Base-by-base conservation (phyloP, 23 tunicate genomes). In the Phallusia fumigata region DNA sequence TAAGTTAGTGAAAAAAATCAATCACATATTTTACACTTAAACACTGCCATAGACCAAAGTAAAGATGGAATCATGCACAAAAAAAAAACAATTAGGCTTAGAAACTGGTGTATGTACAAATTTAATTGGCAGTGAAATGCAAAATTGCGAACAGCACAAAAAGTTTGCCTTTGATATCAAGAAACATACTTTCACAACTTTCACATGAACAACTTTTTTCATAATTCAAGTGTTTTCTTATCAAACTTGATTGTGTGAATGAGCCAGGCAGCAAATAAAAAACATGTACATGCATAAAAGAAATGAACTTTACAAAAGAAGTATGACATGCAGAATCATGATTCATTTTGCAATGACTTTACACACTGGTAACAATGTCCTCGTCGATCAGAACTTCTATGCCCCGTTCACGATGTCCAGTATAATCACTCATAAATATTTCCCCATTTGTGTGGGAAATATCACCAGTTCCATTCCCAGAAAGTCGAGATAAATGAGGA, bases 351-450 rank as follows among this genome's bases (percentile, higher is more conserved):
- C 18, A 18, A 22, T 13, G 45, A 76, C 49, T 58, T 79, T 74
- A 93, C 35, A 93, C 98, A 6, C 90, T 84, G 19, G 98, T 93
- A 35, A 93, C 98, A 19, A 93, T 93, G 52, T 93, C 98, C 51
- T 93, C 98, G 50, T 93, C 93, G 12, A 93, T 82, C 19, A 93
- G 82, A 22, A 93, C 81, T 77, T 93, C 98, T 18, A 84, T 78
- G 0, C 80, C 90, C 34, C 74, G 87, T 35, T 85, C 93, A 19
- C 84, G 84, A 53, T 88, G 93, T 30, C 89, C 84, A 32, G 87
- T 78, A 81, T 93, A 93, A 53, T 88, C 91, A 35, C 89, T 86
- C 92, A 93, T 80, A 84, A 83, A 93, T 34, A 93, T 32, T 35
- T 93, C 87, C 2, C 93, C 93, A 82, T 88, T 93, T 30, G 85